Percentiles rank a stretch among this genome's conserved stretches.
Evolutionary conservation across 2,888 invertebrate species (phyloP).

Genomic region (Deilephila elpenor): DNA sequence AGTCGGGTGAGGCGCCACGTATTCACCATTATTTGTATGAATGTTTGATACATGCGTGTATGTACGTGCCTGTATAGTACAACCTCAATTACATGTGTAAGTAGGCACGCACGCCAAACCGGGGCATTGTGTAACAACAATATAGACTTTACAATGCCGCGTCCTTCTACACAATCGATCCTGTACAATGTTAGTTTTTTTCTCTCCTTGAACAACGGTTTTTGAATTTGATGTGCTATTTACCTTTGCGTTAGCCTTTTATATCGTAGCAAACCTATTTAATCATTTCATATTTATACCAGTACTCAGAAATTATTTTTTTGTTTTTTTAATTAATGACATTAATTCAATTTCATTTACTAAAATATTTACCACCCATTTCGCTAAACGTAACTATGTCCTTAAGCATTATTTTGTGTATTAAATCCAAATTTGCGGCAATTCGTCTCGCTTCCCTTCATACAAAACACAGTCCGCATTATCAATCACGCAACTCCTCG

Average conservation of each 20-base stretch:
- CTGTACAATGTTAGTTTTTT: constrained; percentile 1
- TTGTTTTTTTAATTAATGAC: too few relatives aligned
- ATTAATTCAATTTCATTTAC: too few relatives aligned
- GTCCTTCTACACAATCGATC: constrained; percentile 27
- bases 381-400: neutral
- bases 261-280: neutral
- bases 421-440: neutral
- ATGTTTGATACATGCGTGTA: neutral
- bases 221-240: neutral
- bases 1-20: too few relatives aligned
- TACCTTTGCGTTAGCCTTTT: neutral
- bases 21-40: too few relatives aligned
- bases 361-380: neutral
- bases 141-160: constrained; percentile 21
- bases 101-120: constrained; percentile 11
- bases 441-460: neutral
- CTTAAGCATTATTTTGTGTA: neutral
- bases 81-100: constrained; percentile 12
- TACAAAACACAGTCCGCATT: neutral
- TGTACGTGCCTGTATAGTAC: neutral
- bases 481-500: neutral
- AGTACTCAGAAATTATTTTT: too few relatives aligned
- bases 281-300: too few relatives aligned
- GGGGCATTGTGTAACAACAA: constrained; percentile 17
- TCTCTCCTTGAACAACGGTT: constrained; percentile 13